Evolutionary conservation across 2,797 vertebrate genomes (phyloP), one percentile per base, ranked within the genome.

Genomic region (Myotis findleyi): DNA sequence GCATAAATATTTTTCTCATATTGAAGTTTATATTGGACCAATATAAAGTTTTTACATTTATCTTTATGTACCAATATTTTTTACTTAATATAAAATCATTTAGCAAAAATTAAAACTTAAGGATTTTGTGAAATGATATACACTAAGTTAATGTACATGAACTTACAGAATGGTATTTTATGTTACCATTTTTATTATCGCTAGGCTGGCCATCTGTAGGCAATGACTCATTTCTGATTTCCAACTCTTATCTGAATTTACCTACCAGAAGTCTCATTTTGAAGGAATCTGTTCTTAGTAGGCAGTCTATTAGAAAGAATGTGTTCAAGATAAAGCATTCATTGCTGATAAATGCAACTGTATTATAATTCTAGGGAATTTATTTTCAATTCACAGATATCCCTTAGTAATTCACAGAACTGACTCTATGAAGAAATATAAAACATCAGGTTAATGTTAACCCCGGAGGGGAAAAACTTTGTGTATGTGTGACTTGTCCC

Each of bases 341-440:
- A 79, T 87, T 87, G 27, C 18, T 92, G 44, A 88, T 71, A 87
- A 93, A 68, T 33, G 1, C 59, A 72, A 72, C 11, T 69, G 8
- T n/a, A 33, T 49, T 87, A 38, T 44, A 81, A 68, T 89, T 94
- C 55, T 79, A 89, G 30, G 17, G 38, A 75, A 82, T 79, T 64
- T 92, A 84, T 82, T 90, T 92, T 94, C 89, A 96, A 91, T 88
- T 86, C 33, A 69, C 41, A 80, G 72, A 93, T 89, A 44, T 55
- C 77, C 18, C 14, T 93, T 85, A 90, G 33, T 89, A 77, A 88
- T 77, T 96, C 81, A 90, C 36, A 55, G 47, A 95, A 88, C 27
- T 85, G 25, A 87, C 36, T 62, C n/a, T 64, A 68, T 17, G 30
- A 59, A 82, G 68, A 89, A 85, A 85, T 51, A 64, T 2, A 36